Evolutionary conservation across 1,140 invertebrate species (phyloP), one percentile per base, ranked within the genome.

Genomic region (Drosophila tani): DNA sequence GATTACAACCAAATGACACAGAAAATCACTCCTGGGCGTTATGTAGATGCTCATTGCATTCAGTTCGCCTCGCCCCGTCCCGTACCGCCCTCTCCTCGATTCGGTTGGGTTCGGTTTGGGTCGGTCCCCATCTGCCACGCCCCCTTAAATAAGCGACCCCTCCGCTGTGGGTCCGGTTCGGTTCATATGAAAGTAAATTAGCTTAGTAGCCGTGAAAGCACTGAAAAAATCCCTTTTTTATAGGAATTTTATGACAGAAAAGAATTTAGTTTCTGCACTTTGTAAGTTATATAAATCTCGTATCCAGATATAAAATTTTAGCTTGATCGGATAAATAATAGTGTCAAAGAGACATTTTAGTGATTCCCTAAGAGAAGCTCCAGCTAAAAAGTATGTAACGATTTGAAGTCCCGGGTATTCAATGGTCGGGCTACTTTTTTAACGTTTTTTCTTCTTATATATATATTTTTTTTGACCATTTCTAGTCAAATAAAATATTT

Each of bases 1-100:
- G 84, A 88, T 88, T 88, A 88, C 84, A 88, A 84, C 81, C 84
- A 88, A 88, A 88, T 88, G 85, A 88, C 84, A 88, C 74, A 88
- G 84, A 88, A 88, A 88, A 88, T 88, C 84, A 88, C 84, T 88
- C 70, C 84, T 83, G 81, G 63, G 75, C 84, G 73, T 88, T 88
- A 78, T 78, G 60, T 67, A 59, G 68, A 78, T 78, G 73, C 63
- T 76, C 60, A 76, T 76, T 77, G 57, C 64, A 76, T 77, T 78
- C 74, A 69, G 64, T 68, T 43, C 45, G 53, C 45, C 40, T 27
- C 15, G 60, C 19, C 24, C 12, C n/a, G 38, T 35, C 17, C 17
- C n/a, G 38, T 35, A 35, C 19, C 5, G 59, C 24, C 12, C 24
- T 2, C 53, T 68, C 50, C 50, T 74, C 57, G 56, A 63, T 66